Evolutionary conservation across 2,113 vertebrate genomes (phyloP), one percentile per base, ranked within the genome.

Genomic region (Chaenocephalus aceratus): DNA sequence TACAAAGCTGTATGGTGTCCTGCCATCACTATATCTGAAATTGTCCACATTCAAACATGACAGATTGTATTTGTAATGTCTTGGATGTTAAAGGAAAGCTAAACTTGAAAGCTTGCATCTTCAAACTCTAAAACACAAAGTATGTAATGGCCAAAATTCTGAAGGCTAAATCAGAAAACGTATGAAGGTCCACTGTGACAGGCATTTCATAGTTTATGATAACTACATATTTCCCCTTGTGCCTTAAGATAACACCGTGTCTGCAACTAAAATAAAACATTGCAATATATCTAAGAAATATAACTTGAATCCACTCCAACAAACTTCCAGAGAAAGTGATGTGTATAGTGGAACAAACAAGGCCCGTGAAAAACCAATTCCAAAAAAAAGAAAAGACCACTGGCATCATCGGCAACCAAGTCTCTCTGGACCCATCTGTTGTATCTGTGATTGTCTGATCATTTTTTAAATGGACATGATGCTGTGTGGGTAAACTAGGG

Each of bases 341-440:
- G 46, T 48, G 46, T 48, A 14, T 48, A 12, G 57, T 5, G 26
- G 57, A 58, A 26, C 30, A 30, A 30, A 30, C 30, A 4, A 30
- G 30, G 30, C 30, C 30, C 3, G 5, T 36, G 58, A 15, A 60
- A 36, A 60, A 36, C 16, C 10, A 30, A 30, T 30, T 30, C 34
- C 59, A 5, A 36, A 41, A 61, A 10, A 71, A 41, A 41, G 9
- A 59, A 71, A 75, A 82, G 80, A 64, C 79, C 63, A 72, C 66
- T 91, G 83, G 86, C 79, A 72, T 14, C 13, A 48, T 4, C 46
- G 14, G 46, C 26, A 54, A n/a, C 75, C 82, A 83, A 75, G 82
- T 76, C 69, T 81, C 75, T 70, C 72, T 49, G 70, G 72, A 85
- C 84, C 82, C 81, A 86, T 91, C 87, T 88, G 77, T 86, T 82